Conservation (phyloP, 1,140 invertebrate species). For the Ctenoplectra terminalis region DNA sequence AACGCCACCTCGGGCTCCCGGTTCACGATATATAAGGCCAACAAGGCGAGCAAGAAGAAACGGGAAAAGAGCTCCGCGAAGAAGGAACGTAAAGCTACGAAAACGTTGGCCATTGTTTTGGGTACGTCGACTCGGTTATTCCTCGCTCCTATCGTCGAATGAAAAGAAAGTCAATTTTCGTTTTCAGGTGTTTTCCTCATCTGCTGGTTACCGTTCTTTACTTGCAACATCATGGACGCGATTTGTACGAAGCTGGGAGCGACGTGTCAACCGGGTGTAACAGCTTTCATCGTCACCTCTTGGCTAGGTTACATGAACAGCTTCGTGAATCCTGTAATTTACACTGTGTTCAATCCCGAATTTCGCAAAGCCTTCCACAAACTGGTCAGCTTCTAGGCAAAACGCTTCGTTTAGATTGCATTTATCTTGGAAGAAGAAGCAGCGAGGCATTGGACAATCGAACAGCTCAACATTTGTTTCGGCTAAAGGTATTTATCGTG, state of each 20-base stretch:
- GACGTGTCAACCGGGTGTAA: conserved; percentile 93
- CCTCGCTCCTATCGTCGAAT: neutral
- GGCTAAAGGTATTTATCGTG: conserved; percentile 37
- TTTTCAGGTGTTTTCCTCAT: conserved; percentile 95
- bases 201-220: conserved; percentile 99
- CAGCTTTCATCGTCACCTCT: conserved; percentile 96
- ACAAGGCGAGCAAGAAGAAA: conserved; percentile 97
- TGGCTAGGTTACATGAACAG: conserved; percentile 99
- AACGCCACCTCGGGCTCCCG: conserved; percentile 86
- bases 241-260: conserved; percentile 93
- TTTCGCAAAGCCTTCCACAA: conserved; percentile 99
- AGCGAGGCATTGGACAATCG: conserved; percentile 50
- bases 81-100: conserved; percentile 99
- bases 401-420: neutral
- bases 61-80: conserved; percentile 96
- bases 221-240: conserved; percentile 92
- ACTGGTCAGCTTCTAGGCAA: conserved; percentile 86
- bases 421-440: conserved; percentile 16
- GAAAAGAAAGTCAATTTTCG: conserved; percentile 42
- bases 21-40: conserved; percentile 96
- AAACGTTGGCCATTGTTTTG: conserved; percentile 98
- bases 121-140: conserved; percentile 85
- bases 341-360: conserved; percentile 99
- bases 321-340: conserved; percentile 99
- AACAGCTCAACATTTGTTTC: conserved; percentile 45